These are phyloP conservation scores for Drosophila vallismaia DNA, from an alignment of 2,888 invertebrate genomes.

Conservation along the genomic window DNA sequence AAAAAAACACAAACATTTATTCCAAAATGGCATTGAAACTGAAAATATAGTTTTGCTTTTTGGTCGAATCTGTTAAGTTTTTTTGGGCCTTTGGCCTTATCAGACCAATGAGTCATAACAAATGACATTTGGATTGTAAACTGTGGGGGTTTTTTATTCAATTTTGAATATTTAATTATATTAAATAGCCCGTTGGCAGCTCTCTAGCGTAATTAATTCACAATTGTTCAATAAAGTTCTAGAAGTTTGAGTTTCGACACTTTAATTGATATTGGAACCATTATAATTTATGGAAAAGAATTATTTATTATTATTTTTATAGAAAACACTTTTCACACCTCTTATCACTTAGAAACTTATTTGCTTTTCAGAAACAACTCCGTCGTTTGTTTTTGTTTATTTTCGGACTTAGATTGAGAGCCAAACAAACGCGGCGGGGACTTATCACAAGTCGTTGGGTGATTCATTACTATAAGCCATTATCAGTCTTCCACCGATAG, in stretches of 20 bases:
- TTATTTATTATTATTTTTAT: neutral
- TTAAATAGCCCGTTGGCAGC: neutral
- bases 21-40: slow-evolving; percentile 37
- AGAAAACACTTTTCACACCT: slow-evolving; percentile 12
- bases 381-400: slow-evolving; percentile 10
- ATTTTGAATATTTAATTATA: neutral
- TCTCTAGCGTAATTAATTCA: neutral
- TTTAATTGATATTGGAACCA: too few species aligned
- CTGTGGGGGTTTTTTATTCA: neutral
- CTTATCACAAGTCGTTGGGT: slow-evolving; percentile 21
- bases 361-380: neutral
- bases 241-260: too few species aligned
- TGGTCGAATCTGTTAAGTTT: slow-evolving; percentile 8
- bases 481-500: slow-evolving; percentile 19
- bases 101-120: slow-evolving; percentile 34
- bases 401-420: slow-evolving; percentile 12
- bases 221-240: neutral
- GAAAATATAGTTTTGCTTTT: slow-evolving; percentile 39
- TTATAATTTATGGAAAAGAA: too few species aligned
- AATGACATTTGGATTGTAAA: neutral
- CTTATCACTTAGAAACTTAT: slow-evolving; percentile 11
- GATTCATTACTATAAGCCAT: slow-evolving; percentile 23
- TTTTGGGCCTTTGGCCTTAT: slow-evolving; percentile 44
- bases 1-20: slow-evolving; percentile 21
- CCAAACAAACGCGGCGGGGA: slow-evolving; percentile 10